These are phyloP conservation scores for Buceros bicornis DNA, from an alignment of 2,797 vertebrate species.

Conservation along the genomic window DNA sequence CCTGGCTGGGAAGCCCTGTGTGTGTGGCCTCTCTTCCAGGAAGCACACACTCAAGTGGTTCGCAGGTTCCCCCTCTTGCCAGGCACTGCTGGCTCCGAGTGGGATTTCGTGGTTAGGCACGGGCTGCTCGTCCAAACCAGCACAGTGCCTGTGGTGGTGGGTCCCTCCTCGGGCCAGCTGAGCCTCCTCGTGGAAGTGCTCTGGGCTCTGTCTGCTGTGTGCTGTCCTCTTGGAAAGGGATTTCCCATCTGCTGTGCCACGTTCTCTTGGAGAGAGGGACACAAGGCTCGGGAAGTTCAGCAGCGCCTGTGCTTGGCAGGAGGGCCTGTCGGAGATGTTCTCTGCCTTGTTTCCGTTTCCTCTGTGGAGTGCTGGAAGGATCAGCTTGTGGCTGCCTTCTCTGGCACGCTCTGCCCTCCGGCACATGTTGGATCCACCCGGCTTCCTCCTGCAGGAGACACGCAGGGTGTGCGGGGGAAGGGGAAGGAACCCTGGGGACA, in stretches of 20 bases:
- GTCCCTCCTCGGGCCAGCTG: background rate
- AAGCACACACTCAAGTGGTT: background rate
- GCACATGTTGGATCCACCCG: background rate
- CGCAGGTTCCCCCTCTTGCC: background rate
- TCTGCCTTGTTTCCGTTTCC: background rate
- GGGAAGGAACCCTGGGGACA: background rate
- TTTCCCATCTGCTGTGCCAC: no score
- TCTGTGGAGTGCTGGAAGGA: background rate
- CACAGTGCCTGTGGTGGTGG: accelerated
- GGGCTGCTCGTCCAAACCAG: background rate
- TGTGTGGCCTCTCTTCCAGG: background rate
- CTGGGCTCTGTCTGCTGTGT: background rate
- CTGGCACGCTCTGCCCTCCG: background rate
- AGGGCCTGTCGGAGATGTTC: background rate
- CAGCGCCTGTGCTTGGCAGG: background rate
- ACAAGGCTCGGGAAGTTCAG: background rate
- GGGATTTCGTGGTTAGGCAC: background rate
- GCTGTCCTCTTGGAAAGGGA: no score
- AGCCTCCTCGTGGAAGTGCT: background rate
- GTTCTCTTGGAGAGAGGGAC: background rate
- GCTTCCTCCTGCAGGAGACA: background rate
- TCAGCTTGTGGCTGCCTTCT: background rate
- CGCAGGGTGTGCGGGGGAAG: background rate
- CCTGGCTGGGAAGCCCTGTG: background rate
- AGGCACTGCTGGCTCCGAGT: background rate